These are phyloP conservation scores for Alexandromys fortis DNA, from an alignment of 2,113 vertebrate genomes.

Conservation along the genomic window DNA sequence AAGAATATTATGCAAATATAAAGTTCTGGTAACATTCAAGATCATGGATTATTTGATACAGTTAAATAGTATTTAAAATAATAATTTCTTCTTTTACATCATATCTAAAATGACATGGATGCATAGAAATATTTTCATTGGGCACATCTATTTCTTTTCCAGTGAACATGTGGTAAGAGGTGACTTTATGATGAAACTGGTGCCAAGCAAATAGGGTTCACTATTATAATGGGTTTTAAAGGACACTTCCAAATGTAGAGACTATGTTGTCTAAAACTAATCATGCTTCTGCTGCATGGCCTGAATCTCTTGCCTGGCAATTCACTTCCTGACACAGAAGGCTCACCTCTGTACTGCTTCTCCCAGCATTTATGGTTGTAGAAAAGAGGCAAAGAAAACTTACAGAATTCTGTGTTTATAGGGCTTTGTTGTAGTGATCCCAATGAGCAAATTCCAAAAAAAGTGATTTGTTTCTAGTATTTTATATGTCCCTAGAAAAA, in stretches of 20 bases:
- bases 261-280: constrained; percentile 68
- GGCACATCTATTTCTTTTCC: constrained; percentile 75
- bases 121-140: constrained; percentile 76
- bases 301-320: constrained; percentile 28
- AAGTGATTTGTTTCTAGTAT: constrained; percentile 11
- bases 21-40: constrained; percentile 48
- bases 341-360: not conserved
- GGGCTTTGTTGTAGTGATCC: not conserved
- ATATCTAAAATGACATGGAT: constrained; percentile 68
- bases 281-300: constrained; percentile 41
- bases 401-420: not conserved
- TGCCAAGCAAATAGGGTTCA: constrained; percentile 66
- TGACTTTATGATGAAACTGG: constrained; percentile 76
- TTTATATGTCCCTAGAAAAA: constrained; percentile 33
- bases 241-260: constrained; percentile 72
- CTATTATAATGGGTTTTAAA: constrained; percentile 70
- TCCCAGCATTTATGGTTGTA: not conserved
- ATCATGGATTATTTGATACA: not conserved
- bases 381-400: not conserved
- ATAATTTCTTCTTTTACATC: constrained; percentile 47
- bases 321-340: not conserved
- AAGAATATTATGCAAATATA: not conserved
- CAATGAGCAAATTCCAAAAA: constrained; percentile 1
- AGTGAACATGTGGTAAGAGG: constrained; percentile 77
- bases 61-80: constrained; percentile 37